phyloP scores from a whole-genome alignment of 2,113 vertebrate genomes.

The Fulmarus glacialis region DNA sequence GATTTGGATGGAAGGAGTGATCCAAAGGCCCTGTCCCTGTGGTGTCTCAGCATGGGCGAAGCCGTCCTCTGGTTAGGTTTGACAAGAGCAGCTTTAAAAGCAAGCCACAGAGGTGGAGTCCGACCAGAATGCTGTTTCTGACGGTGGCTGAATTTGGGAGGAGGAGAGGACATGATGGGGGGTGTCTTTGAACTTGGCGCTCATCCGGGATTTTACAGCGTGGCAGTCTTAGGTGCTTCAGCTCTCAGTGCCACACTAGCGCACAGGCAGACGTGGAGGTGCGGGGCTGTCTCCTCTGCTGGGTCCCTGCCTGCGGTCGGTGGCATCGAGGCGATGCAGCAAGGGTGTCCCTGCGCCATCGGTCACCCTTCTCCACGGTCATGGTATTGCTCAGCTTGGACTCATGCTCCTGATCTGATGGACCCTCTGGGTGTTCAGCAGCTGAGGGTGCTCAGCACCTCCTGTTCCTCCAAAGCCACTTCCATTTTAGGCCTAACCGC shows the following conservation, averaged over 20 bases:
- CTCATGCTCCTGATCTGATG: fast-evolving
- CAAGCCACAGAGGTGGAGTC: neutral
- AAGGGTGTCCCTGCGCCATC: too few relatives aligned
- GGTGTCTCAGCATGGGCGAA: neutral
- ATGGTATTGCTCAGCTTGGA: neutral
- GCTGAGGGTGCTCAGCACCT: neutral
- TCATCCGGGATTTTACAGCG: neutral
- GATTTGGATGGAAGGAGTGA: neutral
- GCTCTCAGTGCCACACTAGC: fast-evolving
- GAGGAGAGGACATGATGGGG: neutral
- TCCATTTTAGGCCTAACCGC: neutral
- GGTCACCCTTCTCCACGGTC: neutral
- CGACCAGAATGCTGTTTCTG: fast-evolving
- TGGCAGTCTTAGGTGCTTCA: neutral
- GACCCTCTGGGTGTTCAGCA: neutral
- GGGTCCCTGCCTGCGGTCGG: neutral
- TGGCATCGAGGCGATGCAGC: neutral
- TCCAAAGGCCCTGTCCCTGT: neutral
- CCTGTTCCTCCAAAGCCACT: neutral
- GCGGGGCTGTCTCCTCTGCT: neutral
- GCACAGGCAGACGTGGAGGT: fast-evolving
- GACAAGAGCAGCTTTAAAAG: neutral
- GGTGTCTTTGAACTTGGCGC: neutral
- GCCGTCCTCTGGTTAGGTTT: neutral
- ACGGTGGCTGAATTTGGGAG: neutral